phyloP scores from a whole-genome alignment of 2,797 vertebrate species.

The Acanthurus leucopareius region DNA sequence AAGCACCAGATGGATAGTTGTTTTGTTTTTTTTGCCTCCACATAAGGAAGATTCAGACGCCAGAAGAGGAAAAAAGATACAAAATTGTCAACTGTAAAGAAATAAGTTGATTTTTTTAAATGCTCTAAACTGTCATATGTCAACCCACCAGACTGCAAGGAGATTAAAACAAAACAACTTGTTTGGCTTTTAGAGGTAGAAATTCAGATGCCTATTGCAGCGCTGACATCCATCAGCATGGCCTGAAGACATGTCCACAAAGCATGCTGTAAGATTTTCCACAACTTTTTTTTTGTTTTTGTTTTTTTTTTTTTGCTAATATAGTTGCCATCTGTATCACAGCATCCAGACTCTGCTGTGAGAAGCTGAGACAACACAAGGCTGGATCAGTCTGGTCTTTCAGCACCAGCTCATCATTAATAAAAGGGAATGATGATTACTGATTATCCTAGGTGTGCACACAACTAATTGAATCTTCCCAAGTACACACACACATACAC shows the following conservation, averaged over 20 bases:
- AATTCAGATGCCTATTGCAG: slow-evolving; percentile 19
- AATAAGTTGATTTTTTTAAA: slow-evolving; percentile 63
- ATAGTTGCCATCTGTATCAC: slow-evolving; percentile 13
- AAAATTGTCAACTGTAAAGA: slow-evolving; percentile 66
- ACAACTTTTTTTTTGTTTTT: slow-evolving; percentile 2
- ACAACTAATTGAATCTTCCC: slow-evolving; percentile 24
- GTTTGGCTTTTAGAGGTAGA: slow-evolving; percentile 56
- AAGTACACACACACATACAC: slow-evolving; percentile 9
- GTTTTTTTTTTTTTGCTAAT: slow-evolving; percentile 15
- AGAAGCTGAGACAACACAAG: not conserved
- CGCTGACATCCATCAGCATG: slow-evolving; percentile 37
- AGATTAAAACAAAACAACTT: slow-evolving; percentile 69
- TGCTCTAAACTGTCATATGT: slow-evolving; percentile 61
- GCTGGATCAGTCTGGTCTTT: slow-evolving; percentile 10
- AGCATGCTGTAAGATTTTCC: slow-evolving; percentile 24
- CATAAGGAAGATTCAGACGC: slow-evolving; percentile 65
- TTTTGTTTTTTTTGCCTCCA: slow-evolving; percentile 54
- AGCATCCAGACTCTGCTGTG: not conserved
- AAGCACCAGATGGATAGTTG: slow-evolving; percentile 63
- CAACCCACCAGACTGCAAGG: slow-evolving; percentile 55
- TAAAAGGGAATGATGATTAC: slow-evolving; percentile 6
- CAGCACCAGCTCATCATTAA: slow-evolving; percentile 3
- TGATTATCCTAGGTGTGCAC: slow-evolving; percentile 2
- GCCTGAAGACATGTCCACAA: slow-evolving; percentile 46
- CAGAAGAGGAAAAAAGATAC: slow-evolving; percentile 48